Evolutionary conservation across 2,113 vertebrate species (phyloP), one percentile per base, ranked within the genome.

Genomic region (Sprattus sprattus): DNA sequence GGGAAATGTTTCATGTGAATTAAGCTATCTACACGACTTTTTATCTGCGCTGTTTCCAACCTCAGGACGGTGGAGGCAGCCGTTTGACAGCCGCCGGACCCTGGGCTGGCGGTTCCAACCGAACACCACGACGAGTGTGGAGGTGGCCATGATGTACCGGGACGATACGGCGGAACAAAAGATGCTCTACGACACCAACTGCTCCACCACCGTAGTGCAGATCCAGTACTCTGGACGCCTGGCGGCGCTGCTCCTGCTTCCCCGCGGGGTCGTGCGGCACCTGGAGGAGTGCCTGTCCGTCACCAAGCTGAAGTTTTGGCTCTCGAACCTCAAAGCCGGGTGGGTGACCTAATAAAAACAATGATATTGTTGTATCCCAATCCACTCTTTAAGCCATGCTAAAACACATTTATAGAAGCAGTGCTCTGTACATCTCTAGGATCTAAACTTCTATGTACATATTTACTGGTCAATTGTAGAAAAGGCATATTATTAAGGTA

Each of bases 111-210:
- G 82, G 32, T 82, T 89, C 86, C 86, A 87, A n/a, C 71, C 86
- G 81, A 84, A 88, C 1, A 82, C 71, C 4, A 75, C 81, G 2
- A n/a, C 11, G 46, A 50, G 6, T 6, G 81, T 83, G 18, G 85
- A 83, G 18, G 82, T 86, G 18, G 60, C 81, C 25, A 83, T 83
- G 85, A 86, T 83, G 81, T 22, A 86, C 75, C 60, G 85, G 32
- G 85, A 82, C 0, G 86, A 91, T 50, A 82, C 88, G 0, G 86
- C 60, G 0, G 85, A 88, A 86, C 83, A 87, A 75, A 87, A 75
- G 87, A 88, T 89, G 90, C 85, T 86, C 13, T 87, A 89, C 0
- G 86, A 90, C 83, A 89, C 89, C 54, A 87, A 86, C 84, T 90
- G 87, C 67, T 90, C 86, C 0, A 81, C 84, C 64, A 84, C 81